A percentile compares a stretch with the other conserved stretches of the same genome.
phyloP scores from a whole-genome alignment of 2,113 vertebrate genomes.

The Salvelinus alpinus region DNA sequence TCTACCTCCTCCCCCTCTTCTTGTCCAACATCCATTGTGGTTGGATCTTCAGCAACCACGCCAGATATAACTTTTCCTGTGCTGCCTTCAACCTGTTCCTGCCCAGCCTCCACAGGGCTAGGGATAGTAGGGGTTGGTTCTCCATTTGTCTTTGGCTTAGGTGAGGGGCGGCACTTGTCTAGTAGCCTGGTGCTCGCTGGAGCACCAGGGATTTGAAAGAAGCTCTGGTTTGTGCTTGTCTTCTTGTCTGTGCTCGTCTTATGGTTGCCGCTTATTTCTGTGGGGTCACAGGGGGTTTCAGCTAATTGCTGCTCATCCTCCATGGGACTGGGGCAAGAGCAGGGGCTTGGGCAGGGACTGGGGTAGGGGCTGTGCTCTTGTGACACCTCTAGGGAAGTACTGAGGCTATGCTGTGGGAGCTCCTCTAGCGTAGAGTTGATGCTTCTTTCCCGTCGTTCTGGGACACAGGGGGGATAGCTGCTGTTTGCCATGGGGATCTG shows the following conservation, averaged over 20 bases:
- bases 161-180: background rate
- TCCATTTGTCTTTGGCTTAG: background rate
- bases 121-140: too few species aligned
- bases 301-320: background rate
- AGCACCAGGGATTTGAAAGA: background rate
- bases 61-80: too few species aligned
- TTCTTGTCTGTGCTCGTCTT: too few species aligned
- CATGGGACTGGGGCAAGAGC: background rate
- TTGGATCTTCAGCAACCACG: too few species aligned
- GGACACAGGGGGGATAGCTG: background rate
- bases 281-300: background rate
- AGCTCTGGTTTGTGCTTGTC: too few species aligned
- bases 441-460: background rate
- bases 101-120: background rate
- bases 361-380: background rate
- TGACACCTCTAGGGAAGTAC: constrained; percentile 23
- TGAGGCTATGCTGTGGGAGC: constrained; percentile 11
- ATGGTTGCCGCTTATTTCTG: too few species aligned
- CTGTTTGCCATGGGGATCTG: constrained; percentile 41
- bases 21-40: background rate
- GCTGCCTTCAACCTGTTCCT: too few species aligned
- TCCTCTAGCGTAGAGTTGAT: too few species aligned
- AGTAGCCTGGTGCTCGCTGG: constrained; percentile 7
- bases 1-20: background rate
- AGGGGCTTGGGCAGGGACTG: background rate